phyloP scores from a whole-genome alignment of 2,888 invertebrate genomes.

The Melanophora roralis region DNA sequence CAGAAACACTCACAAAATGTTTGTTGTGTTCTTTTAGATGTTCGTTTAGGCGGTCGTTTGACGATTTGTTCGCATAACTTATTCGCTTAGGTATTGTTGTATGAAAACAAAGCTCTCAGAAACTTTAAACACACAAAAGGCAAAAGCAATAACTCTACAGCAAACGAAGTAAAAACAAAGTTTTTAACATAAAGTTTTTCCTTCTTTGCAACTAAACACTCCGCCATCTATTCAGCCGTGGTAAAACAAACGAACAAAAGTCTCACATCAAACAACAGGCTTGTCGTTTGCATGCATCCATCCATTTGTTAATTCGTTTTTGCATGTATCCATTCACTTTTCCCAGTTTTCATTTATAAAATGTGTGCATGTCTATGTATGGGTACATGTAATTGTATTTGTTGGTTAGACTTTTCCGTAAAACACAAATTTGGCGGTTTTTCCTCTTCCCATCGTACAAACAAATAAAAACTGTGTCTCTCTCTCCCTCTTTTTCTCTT shows the following conservation, averaged over 20 bases:
- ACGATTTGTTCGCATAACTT: background rate
- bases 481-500: constrained; percentile 28
- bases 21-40: constrained; percentile 30
- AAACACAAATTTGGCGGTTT: constrained; percentile 45
- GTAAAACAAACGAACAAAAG: background rate
- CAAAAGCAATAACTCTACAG: constrained; percentile 14
- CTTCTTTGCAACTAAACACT: constrained; percentile 13
- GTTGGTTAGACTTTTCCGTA: constrained; percentile 30
- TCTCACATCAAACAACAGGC: no score
- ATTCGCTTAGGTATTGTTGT: constrained; percentile 24
- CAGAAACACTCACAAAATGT: constrained; percentile 54
- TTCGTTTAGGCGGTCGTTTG: constrained; percentile 1
- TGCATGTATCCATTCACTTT: constrained; percentile 41
- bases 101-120: constrained; percentile 35
- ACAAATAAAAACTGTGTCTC: background rate
- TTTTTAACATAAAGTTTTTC: constrained; percentile 54
- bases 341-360: constrained; percentile 39
- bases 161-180: constrained; percentile 25
- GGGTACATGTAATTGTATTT: background rate
- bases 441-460: background rate
- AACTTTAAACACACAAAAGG: constrained; percentile 19
- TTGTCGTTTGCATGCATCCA: background rate
- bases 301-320: background rate
- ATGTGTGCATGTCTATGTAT: no score
- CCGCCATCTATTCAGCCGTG: background rate